Evolutionary conservation across 2,797 vertebrate genomes (phyloP).

Genomic region (Silurus lanzhouensis): DNA sequence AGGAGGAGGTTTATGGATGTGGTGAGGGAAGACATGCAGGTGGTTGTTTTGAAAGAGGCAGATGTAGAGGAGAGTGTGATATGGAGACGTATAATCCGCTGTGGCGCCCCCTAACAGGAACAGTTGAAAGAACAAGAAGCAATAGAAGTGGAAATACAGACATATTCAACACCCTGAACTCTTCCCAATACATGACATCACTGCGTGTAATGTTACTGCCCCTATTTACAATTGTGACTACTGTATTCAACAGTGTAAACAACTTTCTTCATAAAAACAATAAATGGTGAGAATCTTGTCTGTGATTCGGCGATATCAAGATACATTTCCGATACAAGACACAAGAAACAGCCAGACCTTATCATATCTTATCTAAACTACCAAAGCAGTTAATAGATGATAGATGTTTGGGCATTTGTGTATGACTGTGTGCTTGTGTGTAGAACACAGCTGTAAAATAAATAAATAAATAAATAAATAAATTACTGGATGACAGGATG

Average conservation of each 20-base stretch:
- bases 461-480: not conserved
- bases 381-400: not conserved
- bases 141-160: not conserved
- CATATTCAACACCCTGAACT: not conserved
- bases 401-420: constrained; percentile 1
- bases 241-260: not conserved
- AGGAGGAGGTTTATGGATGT: too few relatives aligned
- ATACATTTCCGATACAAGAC: not conserved
- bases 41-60: too few relatives aligned
- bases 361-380: not conserved
- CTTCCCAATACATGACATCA: not conserved
- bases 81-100: too few relatives aligned
- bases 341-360: not conserved
- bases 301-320: not conserved
- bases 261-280: not conserved
- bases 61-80: too few relatives aligned
- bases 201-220: not conserved
- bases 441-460: not conserved
- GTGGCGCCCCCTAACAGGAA: too few relatives aligned
- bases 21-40: too few relatives aligned
- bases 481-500: constrained; percentile 22
- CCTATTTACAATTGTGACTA: not conserved
- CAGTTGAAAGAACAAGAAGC: too few relatives aligned
- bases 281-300: not conserved
- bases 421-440: not conserved